Evolutionary conservation across 2,888 invertebrate species (phyloP).

Genomic region (Stenurella melanura): DNA sequence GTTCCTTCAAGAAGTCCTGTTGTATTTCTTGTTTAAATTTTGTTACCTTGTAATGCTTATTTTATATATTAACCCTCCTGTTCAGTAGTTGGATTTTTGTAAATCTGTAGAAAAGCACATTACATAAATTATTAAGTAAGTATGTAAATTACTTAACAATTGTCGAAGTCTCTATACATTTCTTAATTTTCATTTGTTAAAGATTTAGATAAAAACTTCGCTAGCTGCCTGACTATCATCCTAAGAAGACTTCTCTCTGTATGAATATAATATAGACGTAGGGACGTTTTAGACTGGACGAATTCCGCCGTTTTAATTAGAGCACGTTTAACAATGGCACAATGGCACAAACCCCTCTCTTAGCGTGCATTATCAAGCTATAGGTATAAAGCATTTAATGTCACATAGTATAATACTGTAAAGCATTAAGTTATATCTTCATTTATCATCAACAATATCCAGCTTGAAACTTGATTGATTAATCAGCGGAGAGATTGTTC

Average conservation of each 20-base stretch:
- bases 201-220: too few relatives aligned
- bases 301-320: constrained; percentile 10
- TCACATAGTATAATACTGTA: constrained; percentile 30
- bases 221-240: background rate
- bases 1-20: too few relatives aligned
- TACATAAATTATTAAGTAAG: too few relatives aligned
- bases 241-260: background rate
- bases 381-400: constrained; percentile 29
- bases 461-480: constrained; percentile 45
- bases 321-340: constrained; percentile 15
- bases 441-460: constrained; percentile 40
- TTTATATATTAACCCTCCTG: too few relatives aligned
- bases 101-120: too few relatives aligned
- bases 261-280: background rate
- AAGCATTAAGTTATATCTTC: constrained; percentile 39
- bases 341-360: constrained; percentile 14
- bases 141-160: too few relatives aligned
- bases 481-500: constrained; percentile 39
- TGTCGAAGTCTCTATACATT: too few relatives aligned
- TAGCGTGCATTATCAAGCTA: constrained; percentile 26
- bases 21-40: too few relatives aligned
- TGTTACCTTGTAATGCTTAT: too few relatives aligned
- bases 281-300: background rate
- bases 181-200: too few relatives aligned
- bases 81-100: too few relatives aligned